Conservation (phyloP, 2,113 vertebrate genomes). For the Anas platyrhynchos region DNA sequence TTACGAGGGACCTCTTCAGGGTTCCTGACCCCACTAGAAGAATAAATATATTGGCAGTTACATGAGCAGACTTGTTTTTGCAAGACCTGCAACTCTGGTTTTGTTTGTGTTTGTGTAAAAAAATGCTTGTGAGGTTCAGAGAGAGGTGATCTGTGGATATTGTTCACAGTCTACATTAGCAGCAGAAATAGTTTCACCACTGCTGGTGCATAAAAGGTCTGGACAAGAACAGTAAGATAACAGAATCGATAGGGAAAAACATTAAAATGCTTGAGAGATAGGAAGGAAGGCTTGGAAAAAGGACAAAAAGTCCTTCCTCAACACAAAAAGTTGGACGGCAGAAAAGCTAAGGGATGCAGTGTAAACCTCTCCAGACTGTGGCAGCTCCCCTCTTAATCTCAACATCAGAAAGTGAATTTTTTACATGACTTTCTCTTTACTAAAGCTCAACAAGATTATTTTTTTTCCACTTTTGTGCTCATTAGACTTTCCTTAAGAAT, state of each 20-base stretch:
- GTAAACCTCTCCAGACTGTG: accelerated
- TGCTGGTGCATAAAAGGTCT: not conserved
- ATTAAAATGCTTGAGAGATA: not conserved
- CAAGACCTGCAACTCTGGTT: not conserved
- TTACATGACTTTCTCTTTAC: not conserved
- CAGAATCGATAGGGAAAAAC: not conserved
- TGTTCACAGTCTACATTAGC: not conserved
- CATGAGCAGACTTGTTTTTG: not conserved
- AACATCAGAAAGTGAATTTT: not conserved
- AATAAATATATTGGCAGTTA: not conserved
- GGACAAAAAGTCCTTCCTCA: not conserved
- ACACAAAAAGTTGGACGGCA: not conserved
- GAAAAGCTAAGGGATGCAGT: not conserved
- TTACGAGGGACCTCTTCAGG: not conserved
- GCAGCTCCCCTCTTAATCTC: not conserved
- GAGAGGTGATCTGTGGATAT: not conserved
- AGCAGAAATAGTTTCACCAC: not conserved
- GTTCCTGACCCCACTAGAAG: not conserved
- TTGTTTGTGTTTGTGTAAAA: not conserved
- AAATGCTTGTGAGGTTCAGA: not conserved
- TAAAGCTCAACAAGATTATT: not conserved
- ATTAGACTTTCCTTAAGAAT: not conserved
- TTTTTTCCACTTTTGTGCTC: not conserved
- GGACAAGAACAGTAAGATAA: not conserved
- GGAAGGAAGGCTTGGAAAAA: not conserved